A percentile compares a stretch with the other conserved stretches of the same genome.
These are phyloP conservation scores for Baccha elongata DNA, from an alignment of 2,888 invertebrate species.

Conservation along the genomic window DNA sequence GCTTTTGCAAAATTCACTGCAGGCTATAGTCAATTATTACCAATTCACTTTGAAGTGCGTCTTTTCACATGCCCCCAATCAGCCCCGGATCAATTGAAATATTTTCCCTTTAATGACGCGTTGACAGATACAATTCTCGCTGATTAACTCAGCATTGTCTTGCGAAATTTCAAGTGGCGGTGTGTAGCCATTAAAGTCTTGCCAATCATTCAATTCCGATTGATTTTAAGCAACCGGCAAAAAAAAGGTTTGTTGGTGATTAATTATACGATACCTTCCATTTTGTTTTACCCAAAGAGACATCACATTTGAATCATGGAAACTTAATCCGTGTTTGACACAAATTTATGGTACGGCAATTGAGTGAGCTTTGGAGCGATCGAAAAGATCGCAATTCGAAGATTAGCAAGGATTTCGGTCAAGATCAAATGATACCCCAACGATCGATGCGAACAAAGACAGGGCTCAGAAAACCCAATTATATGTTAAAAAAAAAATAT, in stretches of 20 bases:
- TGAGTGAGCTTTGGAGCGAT: constrained; percentile 31
- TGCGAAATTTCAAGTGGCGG: constrained; percentile 29
- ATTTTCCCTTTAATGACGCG: no score
- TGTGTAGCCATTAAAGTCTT: constrained; percentile 21
- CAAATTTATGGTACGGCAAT: neutral
- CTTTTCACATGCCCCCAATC: constrained; percentile 10
- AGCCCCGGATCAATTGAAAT: constrained; percentile 43
- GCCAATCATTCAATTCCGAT: constrained; percentile 63
- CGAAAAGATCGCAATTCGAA: constrained; percentile 8
- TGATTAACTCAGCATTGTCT: constrained; percentile 51
- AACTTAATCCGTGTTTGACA: constrained; percentile 54
- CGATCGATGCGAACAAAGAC: neutral
- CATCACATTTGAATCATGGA: constrained; percentile 44
- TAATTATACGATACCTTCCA: constrained; percentile 55
- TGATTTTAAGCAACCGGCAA: constrained; percentile 49
- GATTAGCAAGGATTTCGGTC: constrained; percentile 2
- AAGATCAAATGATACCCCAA: constrained; percentile 43
- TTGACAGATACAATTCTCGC: no score
- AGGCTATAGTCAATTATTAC: constrained; percentile 45
- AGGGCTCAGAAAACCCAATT: constrained; percentile 36
- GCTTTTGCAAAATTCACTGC: constrained; percentile 2
- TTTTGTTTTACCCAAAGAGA: constrained; percentile 38
- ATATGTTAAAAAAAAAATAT: constrained; percentile 28
- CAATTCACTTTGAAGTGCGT: constrained; percentile 33
- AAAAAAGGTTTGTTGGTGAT: constrained; percentile 52